Evolutionary conservation across 2,888 invertebrate genomes (phyloP).

Genomic region (Polymixis lichenea): DNA sequence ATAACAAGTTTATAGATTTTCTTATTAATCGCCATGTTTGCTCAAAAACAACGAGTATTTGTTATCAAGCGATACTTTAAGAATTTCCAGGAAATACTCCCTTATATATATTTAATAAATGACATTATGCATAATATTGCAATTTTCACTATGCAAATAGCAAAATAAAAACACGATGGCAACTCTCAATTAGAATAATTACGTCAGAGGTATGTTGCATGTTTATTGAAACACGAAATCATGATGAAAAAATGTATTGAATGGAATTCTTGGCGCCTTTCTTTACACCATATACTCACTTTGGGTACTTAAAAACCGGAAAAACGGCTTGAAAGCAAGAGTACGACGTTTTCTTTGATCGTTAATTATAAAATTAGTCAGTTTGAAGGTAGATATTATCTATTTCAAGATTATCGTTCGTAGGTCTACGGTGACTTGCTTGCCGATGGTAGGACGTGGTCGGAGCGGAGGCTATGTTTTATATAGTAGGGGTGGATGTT

Average conservation of each 20-base stretch:
- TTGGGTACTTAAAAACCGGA: neutral
- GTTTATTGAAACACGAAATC: constrained; percentile 23
- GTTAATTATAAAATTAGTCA: constrained; percentile 8
- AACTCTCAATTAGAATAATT: constrained; percentile 17
- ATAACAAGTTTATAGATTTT: neutral
- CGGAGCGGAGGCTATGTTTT: constrained; percentile 71
- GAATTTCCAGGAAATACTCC: neutral
- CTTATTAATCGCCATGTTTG: neutral
- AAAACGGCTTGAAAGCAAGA: neutral
- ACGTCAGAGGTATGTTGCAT: constrained; percentile 6
- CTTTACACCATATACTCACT: constrained; percentile 2
- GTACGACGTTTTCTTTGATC: neutral
- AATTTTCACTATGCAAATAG: constrained; percentile 34
- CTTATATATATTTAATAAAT: neutral
- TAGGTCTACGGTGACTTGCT: constrained; percentile 52
- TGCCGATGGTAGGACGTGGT: constrained; percentile 72
- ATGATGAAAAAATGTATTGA: constrained; percentile 24
- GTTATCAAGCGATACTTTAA: neutral
- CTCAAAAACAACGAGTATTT: neutral
- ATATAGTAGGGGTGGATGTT: constrained; percentile 78
- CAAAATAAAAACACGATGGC: constrained; percentile 17
- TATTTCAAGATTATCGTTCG: constrained; percentile 36
- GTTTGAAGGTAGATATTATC: constrained; percentile 5
- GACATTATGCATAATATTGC: neutral
- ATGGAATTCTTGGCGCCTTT: constrained; percentile 31